A percentile compares a stretch with the other conserved stretches of the same genome.
Conservation (phyloP, 2,113 vertebrate species). For the Poecilia latipinna region DNA sequence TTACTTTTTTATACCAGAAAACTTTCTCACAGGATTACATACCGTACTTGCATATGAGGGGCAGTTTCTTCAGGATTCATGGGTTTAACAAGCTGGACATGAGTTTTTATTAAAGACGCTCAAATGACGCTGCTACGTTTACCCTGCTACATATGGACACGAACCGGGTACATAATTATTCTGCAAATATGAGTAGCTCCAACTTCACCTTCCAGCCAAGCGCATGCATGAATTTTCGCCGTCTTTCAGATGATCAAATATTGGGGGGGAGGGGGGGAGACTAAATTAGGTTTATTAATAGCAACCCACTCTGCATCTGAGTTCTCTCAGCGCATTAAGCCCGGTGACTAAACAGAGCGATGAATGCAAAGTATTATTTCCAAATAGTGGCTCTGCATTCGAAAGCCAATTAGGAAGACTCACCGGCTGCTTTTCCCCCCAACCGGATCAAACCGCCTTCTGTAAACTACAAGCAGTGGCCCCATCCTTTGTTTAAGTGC, state of each 20-base stretch:
- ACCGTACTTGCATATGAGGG: too few species aligned
- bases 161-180: neutral
- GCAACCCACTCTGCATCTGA: neutral
- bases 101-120: neutral
- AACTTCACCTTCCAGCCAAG: neutral
- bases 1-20: too few species aligned
- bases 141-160: neutral
- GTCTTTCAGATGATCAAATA: neutral
- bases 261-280: neutral
- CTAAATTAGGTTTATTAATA: neutral
- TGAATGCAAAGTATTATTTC: constrained; percentile 8
- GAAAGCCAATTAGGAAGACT: constrained; percentile 23
- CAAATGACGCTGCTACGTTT: too few species aligned
- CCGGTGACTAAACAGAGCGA: neutral
- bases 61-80: neutral
- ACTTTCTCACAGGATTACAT: too few species aligned
- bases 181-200: neutral
- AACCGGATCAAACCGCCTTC: constrained; percentile 49
- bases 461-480: constrained; percentile 48
- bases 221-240: neutral
- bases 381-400: constrained; percentile 6
- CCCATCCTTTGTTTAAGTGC: constrained; percentile 66
- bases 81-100: neutral
- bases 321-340: neutral
- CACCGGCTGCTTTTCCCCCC: constrained; percentile 43